Evolutionary conservation across 2,113 vertebrate species (phyloP), one percentile per base, ranked within the genome.

Genomic region (Gavialis gangeticus): DNA sequence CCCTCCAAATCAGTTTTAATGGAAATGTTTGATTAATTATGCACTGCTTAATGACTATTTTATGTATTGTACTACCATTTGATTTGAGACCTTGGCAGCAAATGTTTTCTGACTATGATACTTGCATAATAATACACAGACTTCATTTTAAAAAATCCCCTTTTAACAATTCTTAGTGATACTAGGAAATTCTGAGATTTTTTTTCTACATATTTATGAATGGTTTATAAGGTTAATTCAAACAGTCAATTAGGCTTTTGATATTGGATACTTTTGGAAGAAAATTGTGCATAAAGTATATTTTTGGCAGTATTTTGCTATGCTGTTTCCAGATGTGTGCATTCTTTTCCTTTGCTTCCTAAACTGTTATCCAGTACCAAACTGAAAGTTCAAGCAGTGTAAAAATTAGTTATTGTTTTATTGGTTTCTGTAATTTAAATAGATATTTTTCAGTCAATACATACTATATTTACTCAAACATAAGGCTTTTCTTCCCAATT

Each of bases 1-100:
- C 55, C 27, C 80, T 90, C 79, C 90, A 77, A 91, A 88, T 10
- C 12, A n/a, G 7, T 80, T 92, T 87, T 37, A 82, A 91, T 87
- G 37, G 30, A 83, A 10, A 6, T 81, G 10, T 80, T 96, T 75
- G 19, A 30, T 10, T 18, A 67, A 10, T 7, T 46, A 46, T 46
- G 46, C 46, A 46, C 46, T 46, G 27, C 59, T 15, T 56, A 75
- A 56, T 59, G 21, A 30, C 28, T 30, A 67, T 30, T 5, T 80
- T 56, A 21, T 58, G 5, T 69, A 19, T 0, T 21, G 66, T 59
- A 88, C 78, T 4, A 12, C 4, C 27, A 17, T 93, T 92, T 90
- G 75, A 2, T 87, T 91, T 84, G 57, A 78, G 79, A 82, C 55
- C 7, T 90, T 73, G 27, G 21, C 21, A 79, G 71, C 78, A 14